phyloP scores from a whole-genome alignment of 2,797 vertebrate genomes.

The Falco naumanni region DNA sequence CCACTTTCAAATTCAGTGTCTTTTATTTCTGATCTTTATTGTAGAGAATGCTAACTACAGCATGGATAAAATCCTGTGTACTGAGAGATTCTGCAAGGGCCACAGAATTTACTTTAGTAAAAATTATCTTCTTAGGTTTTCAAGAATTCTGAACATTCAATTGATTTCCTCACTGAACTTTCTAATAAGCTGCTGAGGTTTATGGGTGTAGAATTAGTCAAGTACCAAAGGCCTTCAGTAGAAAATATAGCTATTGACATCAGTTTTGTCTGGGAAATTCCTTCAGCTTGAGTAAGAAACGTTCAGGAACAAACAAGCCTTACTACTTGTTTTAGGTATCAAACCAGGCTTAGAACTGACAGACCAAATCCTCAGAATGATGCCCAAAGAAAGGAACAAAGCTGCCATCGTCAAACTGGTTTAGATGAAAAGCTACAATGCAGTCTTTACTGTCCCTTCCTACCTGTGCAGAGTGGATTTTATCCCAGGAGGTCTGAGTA shows the following conservation, averaged over 20 bases:
- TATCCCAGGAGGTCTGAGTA: not conserved
- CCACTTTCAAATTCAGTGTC: not conserved
- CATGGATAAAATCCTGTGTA: not conserved
- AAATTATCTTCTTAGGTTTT: not conserved
- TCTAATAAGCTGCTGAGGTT: not conserved
- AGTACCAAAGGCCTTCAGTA: not conserved
- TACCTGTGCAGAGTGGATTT: not conserved
- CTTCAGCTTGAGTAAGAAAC: not conserved
- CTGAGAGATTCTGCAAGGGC: not conserved
- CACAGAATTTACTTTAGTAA: not conserved
- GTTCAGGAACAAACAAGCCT: not conserved
- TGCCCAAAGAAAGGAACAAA: not conserved
- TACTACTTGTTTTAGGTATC: not conserved
- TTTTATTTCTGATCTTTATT: not conserved
- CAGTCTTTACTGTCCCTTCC: not conserved
- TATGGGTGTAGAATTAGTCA: not conserved
- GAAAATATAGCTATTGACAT: not conserved
- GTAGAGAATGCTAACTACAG: not conserved
- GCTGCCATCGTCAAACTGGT: not conserved
- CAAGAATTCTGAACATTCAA: not conserved
- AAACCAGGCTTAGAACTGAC: not conserved
- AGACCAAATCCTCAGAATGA: not conserved
- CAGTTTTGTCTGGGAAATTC: not conserved
- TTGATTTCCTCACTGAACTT: not conserved
- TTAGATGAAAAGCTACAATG: not conserved